Base-by-base conservation (phyloP, 2,113 vertebrate genomes). In the Tyrannus savana region DNA sequence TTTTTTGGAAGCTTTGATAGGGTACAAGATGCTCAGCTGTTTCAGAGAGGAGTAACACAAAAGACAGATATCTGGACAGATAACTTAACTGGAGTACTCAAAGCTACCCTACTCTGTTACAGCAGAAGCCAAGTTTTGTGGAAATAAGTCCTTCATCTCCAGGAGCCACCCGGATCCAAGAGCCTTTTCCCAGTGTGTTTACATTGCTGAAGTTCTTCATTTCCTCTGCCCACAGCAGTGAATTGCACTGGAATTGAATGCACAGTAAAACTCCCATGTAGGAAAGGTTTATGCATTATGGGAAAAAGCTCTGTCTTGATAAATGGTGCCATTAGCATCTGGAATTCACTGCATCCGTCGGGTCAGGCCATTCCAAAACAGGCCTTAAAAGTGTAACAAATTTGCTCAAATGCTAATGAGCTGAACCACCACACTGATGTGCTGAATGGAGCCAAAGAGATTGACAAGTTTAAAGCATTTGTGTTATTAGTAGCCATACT, bases 291-390 rank as follows among this genome's bases (percentile, higher is more conserved):
- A 96, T 97, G 96, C 97, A 96, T 97, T 96, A 97, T 95, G 96
- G 97, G 97, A 97, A 98, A 98, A 97, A 96, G 96, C 78, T 82
- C 93, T 95, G 89, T 91, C 90, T 96, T 98, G 97, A 98, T 96
- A 96, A 97, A 98, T 98, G 96, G 96, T 91, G 88, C 97, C 96
- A 98, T 98, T 98, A 98, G 94, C 94, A 93, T 95, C 95, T 96
- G 97, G 97, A 97, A 97, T 97, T 97, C 97, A 66, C 92, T 92
- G 93, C 92, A 90, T 96, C 92, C 89, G 46, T 94, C 3, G 68
- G 77, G 83, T 92, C 97, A 94, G 97, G 87, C 94, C 95, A 71
- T 79, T 95, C 93, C 82, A 95, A 97, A 97, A 97, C 84, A 94
- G 44, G 71, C 93, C 96, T 97, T 97, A 95, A 97, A 97, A 97